These are phyloP conservation scores for Mandrillus leucophaeus DNA, from an alignment of 2,113 vertebrate species.

Conservation along the genomic window DNA sequence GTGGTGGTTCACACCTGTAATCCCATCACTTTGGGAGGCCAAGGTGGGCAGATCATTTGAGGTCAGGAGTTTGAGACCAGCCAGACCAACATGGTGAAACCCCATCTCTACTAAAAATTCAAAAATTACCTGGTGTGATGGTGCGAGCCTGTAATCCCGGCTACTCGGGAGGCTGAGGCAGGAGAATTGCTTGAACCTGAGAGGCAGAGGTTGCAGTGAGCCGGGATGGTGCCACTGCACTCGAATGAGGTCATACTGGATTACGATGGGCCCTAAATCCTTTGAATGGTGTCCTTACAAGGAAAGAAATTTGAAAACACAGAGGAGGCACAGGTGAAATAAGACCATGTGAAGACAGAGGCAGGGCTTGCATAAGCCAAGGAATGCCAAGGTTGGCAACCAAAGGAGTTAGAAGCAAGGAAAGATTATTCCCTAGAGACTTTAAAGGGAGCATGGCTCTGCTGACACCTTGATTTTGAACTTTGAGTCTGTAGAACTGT, in stretches of 20 bases:
- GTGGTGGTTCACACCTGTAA: too few relatives aligned
- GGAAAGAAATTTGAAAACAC: neutral
- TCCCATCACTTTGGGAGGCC: too few relatives aligned
- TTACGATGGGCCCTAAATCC: neutral
- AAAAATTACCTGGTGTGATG: too few relatives aligned
- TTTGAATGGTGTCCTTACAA: neutral
- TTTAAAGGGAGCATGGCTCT: neutral
- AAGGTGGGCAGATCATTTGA: too few relatives aligned
- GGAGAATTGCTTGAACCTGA: too few relatives aligned
- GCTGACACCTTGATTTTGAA: neutral
- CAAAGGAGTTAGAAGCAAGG: neutral
- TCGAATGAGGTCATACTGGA: neutral
- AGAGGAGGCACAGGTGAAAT: neutral
- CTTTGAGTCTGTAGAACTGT: neutral
- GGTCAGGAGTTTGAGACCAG: too few relatives aligned
- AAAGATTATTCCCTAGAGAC: neutral
- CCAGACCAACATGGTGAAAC: too few relatives aligned
- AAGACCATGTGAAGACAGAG: neutral
- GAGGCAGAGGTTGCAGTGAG: accelerated
- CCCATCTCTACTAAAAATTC: too few relatives aligned
- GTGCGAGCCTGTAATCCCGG: too few relatives aligned
- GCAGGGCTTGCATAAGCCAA: neutral
- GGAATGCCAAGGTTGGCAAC: neutral
- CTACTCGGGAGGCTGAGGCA: too few relatives aligned
- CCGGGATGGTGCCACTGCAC: too few relatives aligned